phyloP scores from a whole-genome alignment of 2,888 invertebrate species.

The Oscheius myriophilus region DNA sequence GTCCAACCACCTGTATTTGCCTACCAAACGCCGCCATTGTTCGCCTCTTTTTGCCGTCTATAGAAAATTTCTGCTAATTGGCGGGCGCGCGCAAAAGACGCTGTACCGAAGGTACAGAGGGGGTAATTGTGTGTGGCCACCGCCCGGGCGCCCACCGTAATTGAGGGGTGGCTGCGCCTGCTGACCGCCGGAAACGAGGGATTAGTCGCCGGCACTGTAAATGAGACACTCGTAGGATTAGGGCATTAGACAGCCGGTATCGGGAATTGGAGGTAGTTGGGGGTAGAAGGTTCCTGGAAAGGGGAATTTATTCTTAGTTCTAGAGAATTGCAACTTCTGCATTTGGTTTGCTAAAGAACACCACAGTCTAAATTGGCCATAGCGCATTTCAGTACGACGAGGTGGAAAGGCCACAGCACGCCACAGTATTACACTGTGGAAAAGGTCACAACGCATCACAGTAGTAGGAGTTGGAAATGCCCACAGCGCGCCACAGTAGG shows the following conservation, averaged over 20 bases:
- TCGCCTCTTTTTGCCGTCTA: slow-evolving; percentile 15
- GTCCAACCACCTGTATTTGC: slow-evolving; percentile 27
- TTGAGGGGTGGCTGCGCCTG: slow-evolving; percentile 1
- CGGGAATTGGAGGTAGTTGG: too few relatives aligned
- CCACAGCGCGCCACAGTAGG: too few relatives aligned
- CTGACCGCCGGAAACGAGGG: slow-evolving; percentile 18
- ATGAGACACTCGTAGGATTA: slow-evolving; percentile 6
- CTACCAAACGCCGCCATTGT: slow-evolving; percentile 13
- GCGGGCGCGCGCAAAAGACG: slow-evolving; percentile 5
- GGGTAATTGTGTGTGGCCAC: slow-evolving; percentile 15
- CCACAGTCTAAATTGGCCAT: too few relatives aligned
- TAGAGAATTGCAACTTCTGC: too few relatives aligned
- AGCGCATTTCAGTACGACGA: too few relatives aligned
- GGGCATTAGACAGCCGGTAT: neutral
- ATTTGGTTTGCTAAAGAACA: too few relatives aligned
- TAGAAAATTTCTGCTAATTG: slow-evolving; percentile 25
- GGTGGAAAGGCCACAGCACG: too few relatives aligned
- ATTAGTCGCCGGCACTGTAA: slow-evolving; percentile 21
- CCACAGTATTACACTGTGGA: too few relatives aligned
- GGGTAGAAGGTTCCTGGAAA: too few relatives aligned
- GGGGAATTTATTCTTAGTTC: too few relatives aligned
- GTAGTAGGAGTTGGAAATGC: too few relatives aligned
- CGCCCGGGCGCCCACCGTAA: slow-evolving; percentile 6
- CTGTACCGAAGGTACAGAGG: slow-evolving; percentile 9
- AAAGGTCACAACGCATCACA: too few relatives aligned